Evolutionary conservation across 2,113 vertebrate genomes (phyloP).

Genomic region (Typhlomys cinereus): DNA sequence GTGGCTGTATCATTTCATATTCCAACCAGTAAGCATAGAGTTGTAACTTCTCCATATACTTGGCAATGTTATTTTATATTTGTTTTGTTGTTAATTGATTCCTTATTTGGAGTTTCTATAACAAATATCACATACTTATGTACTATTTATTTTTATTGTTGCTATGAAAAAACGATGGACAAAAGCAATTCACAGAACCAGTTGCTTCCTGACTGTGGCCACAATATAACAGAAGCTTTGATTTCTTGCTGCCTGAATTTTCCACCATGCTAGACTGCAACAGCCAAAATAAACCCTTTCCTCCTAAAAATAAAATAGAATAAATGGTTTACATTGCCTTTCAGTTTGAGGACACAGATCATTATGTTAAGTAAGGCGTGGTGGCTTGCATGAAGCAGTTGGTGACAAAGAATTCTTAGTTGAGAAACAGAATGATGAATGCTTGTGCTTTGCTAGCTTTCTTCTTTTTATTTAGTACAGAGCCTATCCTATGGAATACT

Average conservation of each 20-base stretch:
- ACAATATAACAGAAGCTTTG: too few relatives aligned
- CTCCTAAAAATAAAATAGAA: too few relatives aligned
- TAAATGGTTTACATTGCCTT: neutral
- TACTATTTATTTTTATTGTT: neutral
- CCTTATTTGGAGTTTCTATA: neutral
- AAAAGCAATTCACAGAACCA: neutral
- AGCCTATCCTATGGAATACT: neutral
- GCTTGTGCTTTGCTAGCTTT: neutral
- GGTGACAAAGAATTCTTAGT: neutral
- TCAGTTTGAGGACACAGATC: neutral
- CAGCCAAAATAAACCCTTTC: too few relatives aligned
- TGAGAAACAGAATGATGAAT: neutral
- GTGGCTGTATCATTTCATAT: neutral
- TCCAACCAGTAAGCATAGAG: neutral
- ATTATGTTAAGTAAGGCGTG: neutral
- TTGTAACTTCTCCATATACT: neutral
- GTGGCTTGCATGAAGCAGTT: neutral
- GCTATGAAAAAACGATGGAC: neutral
- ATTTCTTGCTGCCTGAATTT: too few relatives aligned
- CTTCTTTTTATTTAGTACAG: neutral
- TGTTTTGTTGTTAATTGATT: neutral
- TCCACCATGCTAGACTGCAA: too few relatives aligned
- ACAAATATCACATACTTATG: neutral
- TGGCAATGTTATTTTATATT: neutral
- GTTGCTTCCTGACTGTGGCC: too few relatives aligned